Base-by-base conservation (phyloP, 1,140 invertebrate genomes). In the Grapholita molesta region DNA sequence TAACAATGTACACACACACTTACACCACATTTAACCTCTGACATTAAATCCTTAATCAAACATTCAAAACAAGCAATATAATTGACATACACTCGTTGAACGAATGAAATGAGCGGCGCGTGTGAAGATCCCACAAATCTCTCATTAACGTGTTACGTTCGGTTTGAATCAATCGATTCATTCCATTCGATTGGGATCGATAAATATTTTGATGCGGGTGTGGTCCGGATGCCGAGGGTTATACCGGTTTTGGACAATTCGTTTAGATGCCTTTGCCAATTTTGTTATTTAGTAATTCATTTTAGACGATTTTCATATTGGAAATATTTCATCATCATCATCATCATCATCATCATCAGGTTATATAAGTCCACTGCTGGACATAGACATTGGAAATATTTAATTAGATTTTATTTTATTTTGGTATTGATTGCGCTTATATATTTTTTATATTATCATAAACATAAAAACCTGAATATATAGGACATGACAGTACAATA, bases 131-230 rank as follows among this genome's bases (percentile, higher is more conserved):
- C 65, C 68, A 69, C 68, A 69, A 69, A 32, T 61, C 42, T 18
- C 68, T 65, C 61, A 65, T 69, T 64, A 69, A 69, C 42, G 55
- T 61, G 68, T 64, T 69, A 25, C 68, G 35, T 53, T 66, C 30
- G 30, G 28, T 66, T 66, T 70, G 66, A 70, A 70, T 70, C 69
- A 70, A 70, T 70, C 69, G 69, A 70, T 70, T 65, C 42, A 70
- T 35, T 48, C 64, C 30, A 66, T 66, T 65, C 57, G 61, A 52
- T 64, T 55, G 67, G 25, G 30, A 38, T 42, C 57, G 57, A 57
- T 69, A 65, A 69, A 69, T 69, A 38, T 30, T 66, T 70, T 52
- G 69, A 65, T 52, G 23, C 64, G 69, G 61, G 69, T 70, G 69
- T 66, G 69, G 69, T 70, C 69, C 48, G 32, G 23, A 64, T 42